phyloP scores from a whole-genome alignment of 2,113 vertebrate species.

The Narcine bancroftii region DNA sequence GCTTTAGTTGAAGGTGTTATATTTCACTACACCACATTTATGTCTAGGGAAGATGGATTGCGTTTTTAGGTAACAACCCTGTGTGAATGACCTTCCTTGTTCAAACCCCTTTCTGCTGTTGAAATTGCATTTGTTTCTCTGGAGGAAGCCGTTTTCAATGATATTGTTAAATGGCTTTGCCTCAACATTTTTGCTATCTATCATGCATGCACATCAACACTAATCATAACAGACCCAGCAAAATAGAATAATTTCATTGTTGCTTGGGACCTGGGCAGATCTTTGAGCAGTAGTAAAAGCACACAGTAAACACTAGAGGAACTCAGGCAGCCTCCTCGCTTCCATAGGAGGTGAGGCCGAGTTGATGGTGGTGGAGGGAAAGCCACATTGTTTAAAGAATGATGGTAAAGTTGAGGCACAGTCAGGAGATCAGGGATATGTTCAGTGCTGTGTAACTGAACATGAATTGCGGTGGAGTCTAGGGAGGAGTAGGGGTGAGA shows the following conservation, averaged over 20 bases:
- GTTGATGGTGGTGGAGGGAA: too few species aligned
- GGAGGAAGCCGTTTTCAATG: neutral
- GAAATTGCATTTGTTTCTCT: neutral
- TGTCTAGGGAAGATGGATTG: neutral
- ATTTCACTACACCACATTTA: neutral
- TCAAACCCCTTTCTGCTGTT: neutral
- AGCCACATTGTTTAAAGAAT: too few species aligned
- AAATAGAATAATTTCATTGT: too few species aligned
- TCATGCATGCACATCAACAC: neutral
- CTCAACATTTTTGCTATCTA: neutral
- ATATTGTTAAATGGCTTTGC: neutral
- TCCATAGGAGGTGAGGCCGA: too few species aligned
- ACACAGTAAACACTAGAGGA: too few species aligned
- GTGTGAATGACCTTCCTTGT: neutral
- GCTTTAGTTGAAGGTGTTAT: slow-evolving; percentile 12
- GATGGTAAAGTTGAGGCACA: too few species aligned
- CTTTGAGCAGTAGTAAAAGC: too few species aligned
- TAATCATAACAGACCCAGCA: neutral
- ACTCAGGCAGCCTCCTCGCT: too few species aligned
- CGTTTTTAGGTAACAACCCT: neutral
- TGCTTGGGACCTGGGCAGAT: neutral
- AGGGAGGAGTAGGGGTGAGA: too few species aligned
- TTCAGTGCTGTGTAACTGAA: neutral
- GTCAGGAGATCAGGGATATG: neutral
- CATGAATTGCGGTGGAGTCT: neutral